These are phyloP conservation scores for Aromia moschata DNA, from an alignment of 2,888 invertebrate species.

Conservation along the genomic window DNA sequence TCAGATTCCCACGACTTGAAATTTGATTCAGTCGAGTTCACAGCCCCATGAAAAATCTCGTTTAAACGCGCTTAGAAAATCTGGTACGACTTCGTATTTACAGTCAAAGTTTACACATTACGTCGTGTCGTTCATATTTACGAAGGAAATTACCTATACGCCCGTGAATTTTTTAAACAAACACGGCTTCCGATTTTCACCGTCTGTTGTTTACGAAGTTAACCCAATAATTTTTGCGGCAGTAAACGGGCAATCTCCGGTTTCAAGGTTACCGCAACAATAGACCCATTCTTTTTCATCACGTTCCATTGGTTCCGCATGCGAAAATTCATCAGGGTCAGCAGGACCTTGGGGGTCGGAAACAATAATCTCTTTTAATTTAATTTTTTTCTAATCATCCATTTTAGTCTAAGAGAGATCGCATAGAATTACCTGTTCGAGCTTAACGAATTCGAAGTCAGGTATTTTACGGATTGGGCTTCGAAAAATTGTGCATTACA, in stretches of 20 bases:
- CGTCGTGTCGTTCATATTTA: no score
- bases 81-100: no score
- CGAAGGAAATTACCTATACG: no score
- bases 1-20: no score
- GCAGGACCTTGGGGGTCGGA: conserved; percentile 10
- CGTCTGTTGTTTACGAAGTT: neutral
- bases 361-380: conserved; percentile 7
- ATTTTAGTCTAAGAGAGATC: neutral
- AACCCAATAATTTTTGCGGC: conserved; percentile 7
- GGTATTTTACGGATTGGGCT: no score
- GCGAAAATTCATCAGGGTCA: conserved; percentile 23
- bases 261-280: conserved; percentile 18
- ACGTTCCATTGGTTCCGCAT: conserved; percentile 27
- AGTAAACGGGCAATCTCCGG: conserved; percentile 13
- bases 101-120: no score
- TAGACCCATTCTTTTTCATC: conserved; percentile 26
- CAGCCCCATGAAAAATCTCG: no score
- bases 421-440: no score
- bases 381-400: conserved; percentile 1
- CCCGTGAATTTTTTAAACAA: neutral
- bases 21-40: no score
- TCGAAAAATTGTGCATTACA: no score
- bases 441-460: no score
- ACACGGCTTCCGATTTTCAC: neutral
- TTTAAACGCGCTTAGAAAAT: no score